Evolutionary conservation across 2,113 vertebrate species (phyloP).

Genomic region (Cairina moschata): DNA sequence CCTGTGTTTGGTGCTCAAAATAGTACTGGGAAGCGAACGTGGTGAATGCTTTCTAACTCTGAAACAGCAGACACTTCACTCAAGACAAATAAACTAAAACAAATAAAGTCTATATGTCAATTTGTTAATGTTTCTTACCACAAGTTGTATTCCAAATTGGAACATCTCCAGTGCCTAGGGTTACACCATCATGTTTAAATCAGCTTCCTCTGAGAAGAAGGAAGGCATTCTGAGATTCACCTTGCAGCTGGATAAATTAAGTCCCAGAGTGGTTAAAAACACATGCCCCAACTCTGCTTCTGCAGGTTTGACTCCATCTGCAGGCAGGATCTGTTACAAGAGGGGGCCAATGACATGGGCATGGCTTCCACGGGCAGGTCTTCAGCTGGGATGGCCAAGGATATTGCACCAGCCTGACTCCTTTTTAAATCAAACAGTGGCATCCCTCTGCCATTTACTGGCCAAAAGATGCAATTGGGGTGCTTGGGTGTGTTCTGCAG

Average conservation of each 20-base stretch:
- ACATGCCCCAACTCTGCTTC: not conserved
- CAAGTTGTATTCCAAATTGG: not conserved
- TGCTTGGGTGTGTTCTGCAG: not conserved
- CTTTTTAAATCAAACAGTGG: not conserved
- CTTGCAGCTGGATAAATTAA: not conserved
- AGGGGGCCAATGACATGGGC: not conserved
- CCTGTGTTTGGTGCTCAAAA: not conserved
- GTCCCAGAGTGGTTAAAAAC: not conserved
- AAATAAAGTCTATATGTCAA: not conserved
- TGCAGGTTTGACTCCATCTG: not conserved
- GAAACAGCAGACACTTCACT: not conserved
- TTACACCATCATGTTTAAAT: not conserved
- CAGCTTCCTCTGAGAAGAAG: not conserved
- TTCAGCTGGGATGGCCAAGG: not conserved
- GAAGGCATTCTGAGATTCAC: not conserved
- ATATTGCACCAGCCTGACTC: not conserved
- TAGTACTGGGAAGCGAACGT: not conserved
- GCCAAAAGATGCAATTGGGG: not conserved
- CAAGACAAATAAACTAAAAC: not conserved
- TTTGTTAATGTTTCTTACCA: conserved; percentile 11
- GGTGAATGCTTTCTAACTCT: not conserved
- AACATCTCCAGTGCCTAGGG: not conserved
- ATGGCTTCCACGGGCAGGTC: not conserved
- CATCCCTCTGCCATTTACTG: not conserved
- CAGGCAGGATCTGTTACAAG: not conserved